Evolutionary conservation across 2,113 vertebrate genomes (phyloP), one percentile per base, ranked within the genome.

Genomic region (Synodontis membranacea): DNA sequence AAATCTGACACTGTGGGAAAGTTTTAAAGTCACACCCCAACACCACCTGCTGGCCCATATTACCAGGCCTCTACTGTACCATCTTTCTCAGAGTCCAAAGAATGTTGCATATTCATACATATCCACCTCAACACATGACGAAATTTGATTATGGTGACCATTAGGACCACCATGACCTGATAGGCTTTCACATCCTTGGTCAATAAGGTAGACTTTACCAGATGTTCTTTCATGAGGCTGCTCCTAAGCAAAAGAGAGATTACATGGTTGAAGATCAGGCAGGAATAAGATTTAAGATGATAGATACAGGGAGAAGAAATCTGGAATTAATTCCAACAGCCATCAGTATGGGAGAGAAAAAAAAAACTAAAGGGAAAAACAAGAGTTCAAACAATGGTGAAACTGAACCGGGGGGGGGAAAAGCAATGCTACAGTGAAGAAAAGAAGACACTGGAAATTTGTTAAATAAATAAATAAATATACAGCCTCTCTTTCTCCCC

Each of bases 101-200:
- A 92, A 91, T 88, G 64, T 37, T 56, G 60, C 89, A 91, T 85
- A 92, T 93, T 91, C 89, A 90, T 89, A 91, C 86, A 91, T 91
- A 89, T 87, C 91, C 87, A 88, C 89, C 82, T 90, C 83, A 82
- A 34, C 50, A 88, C 91, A 89, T 92, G 85, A 89, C 87, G 76
- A 84, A 92, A 94, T 94, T 92, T 91, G 89, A 92, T 93, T 93
- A 93, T 86, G 14, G 56, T 87, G 91, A 91, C 92, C 91, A 89
- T 88, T 83, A 89, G 90, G 89, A 91, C 87, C 90, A 86, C 66
- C 72, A 37, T 87, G n/a, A 78, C 48, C 84, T 85, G 46, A 34
- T 21, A 72, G 85, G 88, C 89, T 89, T 86, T 89, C 88, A 82
- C 88, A 81, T 46, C 83, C 83, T 85, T 15, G 70, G 0, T 79